Percentiles rank a stretch among this genome's conserved stretches.
phyloP scores from a whole-genome alignment of 2,888 invertebrate genomes.

The Esperia sulphurella region DNA sequence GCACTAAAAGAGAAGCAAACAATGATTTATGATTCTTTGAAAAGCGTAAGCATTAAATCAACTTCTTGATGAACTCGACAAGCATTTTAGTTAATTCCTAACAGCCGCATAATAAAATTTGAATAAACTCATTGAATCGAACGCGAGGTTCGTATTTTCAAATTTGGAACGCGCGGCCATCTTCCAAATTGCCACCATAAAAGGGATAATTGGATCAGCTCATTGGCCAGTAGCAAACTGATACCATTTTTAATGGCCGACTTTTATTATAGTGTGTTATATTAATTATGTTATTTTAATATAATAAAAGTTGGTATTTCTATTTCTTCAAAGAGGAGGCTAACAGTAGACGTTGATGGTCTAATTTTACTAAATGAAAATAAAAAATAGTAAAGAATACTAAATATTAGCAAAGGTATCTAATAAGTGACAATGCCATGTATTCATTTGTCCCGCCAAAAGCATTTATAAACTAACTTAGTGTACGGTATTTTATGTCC shows the following conservation, averaged over 20 bases:
- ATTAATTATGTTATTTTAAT: no score
- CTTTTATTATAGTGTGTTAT: conserved; percentile 8
- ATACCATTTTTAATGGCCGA: conserved; percentile 50
- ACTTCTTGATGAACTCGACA: conserved; percentile 4
- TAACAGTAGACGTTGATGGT: no score
- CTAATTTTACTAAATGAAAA: no score
- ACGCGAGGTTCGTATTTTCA: conserved; percentile 58
- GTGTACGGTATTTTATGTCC: no score
- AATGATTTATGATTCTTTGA: neutral
- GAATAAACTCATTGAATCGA: conserved; percentile 64
- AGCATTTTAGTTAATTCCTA: conserved; percentile 30
- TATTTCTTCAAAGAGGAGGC: no score
- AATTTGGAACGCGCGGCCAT: conserved; percentile 63
- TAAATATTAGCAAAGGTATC: no score
- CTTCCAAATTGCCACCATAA: conserved; percentile 68
- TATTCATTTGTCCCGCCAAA: no score
- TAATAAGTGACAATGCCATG: no score
- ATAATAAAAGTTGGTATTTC: no score
- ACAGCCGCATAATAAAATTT: conserved; percentile 61
- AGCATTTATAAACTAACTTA: no score
- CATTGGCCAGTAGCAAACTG: conserved; percentile 70
- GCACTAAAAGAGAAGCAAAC: neutral
- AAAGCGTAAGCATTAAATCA: conserved; percentile 4
- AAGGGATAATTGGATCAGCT: conserved; percentile 68
- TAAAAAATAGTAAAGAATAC: no score